Evolutionary conservation across 2,888 invertebrate species (phyloP), one percentile per base, ranked within the genome.

Genomic region (Volucella inflata): DNA sequence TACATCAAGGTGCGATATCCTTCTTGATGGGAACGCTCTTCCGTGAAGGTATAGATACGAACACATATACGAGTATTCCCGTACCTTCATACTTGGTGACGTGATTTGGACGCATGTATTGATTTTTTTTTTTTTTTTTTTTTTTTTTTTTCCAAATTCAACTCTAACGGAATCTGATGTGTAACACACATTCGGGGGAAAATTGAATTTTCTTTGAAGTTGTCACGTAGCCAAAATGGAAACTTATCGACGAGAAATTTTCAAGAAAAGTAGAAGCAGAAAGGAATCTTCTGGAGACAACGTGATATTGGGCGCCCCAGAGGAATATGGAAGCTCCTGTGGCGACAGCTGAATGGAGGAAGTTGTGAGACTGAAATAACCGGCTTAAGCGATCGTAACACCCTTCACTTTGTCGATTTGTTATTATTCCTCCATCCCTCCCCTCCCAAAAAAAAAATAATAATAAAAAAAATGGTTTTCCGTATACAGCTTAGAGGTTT

Each of bases 211-310:
- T 30, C 72, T 71, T 71, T 70, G 55, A 74, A 79, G 71, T 71
- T 75, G 79, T 84, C 84, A 84, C 80, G 80, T 84, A 76, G 62
- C 48, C 40, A 71, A 76, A 79, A 76, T 76, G 75, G 75, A 59
- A 68, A 84, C 50, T 60, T 82, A 77, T 82, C 67, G 72, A 67
- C n/a, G n/a, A 77, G 12, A 62, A 30, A 17, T 53, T 67, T 55
- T 8, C 30, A 0, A 65, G 10, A 38, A 57, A 48, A 55, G 44
- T 57, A 36, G 46, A 57, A 46, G 11, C 9, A 40, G 17, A 14
- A 4, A 36, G 8, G 14, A 40, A 67, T 17, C 12, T 67, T 48
- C n/a, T 17, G 3, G 17, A 57, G 6, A 59, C 57, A 59, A 71
- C 71, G 59, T 71, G 59, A 71, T 36, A 11, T 21, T 10, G 57